Evolutionary conservation across 2,888 invertebrate species (phyloP).

Genomic region (Idaea dimidiata): DNA sequence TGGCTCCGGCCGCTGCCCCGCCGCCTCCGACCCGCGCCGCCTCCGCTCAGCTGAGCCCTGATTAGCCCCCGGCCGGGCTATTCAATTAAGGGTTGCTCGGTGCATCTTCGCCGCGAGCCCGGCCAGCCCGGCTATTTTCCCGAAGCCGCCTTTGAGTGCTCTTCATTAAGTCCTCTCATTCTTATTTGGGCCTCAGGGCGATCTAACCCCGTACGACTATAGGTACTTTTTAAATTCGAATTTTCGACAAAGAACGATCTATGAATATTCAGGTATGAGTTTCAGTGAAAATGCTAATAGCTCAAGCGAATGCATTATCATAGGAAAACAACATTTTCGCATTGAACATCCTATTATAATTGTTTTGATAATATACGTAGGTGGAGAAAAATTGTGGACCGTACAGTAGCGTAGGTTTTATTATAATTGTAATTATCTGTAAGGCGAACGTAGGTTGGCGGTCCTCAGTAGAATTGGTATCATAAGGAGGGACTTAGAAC

Average conservation of each 20-base stretch:
- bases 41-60: constrained; percentile 77
- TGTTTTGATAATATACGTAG: too few relatives aligned
- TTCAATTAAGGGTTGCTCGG: constrained; percentile 77
- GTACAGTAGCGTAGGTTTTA: too few relatives aligned
- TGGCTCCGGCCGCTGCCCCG: constrained; percentile 72
- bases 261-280: constrained; percentile 16
- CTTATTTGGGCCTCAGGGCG: constrained; percentile 48
- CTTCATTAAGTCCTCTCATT: constrained; percentile 66
- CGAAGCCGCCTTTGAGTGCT: constrained; percentile 59
- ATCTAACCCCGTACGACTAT: constrained; percentile 21
- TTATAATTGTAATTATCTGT: too few relatives aligned
- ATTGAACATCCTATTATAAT: too few relatives aligned
- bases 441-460: too few relatives aligned
- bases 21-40: constrained; percentile 50
- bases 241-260: constrained; percentile 28
- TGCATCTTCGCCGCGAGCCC: constrained; percentile 62
- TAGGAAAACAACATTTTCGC: constrained; percentile 2
- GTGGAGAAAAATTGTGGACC: too few relatives aligned
- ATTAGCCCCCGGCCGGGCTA: constrained; percentile 77
- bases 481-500: constrained; percentile 6
- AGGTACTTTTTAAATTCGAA: constrained; percentile 39
- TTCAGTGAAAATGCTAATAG: constrained; percentile 6
- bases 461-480: constrained; percentile 8
- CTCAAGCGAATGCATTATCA: constrained; percentile 3
- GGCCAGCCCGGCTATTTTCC: constrained; percentile 40